Evolutionary conservation across 2,113 vertebrate genomes (phyloP).

Genomic region (Pedionomus torquatus): DNA sequence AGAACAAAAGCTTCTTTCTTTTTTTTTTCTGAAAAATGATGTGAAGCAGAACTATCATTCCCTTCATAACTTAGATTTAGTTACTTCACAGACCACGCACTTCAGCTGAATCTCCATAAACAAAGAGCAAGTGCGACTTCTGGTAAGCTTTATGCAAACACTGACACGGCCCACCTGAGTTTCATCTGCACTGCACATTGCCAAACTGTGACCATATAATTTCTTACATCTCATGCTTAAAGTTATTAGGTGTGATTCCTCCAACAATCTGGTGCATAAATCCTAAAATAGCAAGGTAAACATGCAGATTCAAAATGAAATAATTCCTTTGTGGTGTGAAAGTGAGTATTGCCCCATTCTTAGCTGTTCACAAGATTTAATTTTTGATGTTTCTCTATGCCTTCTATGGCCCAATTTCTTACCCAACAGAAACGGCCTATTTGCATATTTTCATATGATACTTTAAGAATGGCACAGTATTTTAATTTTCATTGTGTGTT

Average conservation of each 20-base stretch:
- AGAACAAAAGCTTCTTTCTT: not conserved
- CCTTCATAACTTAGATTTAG: not conserved
- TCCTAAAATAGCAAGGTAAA: not conserved
- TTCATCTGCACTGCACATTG: not conserved
- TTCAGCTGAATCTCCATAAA: not conserved
- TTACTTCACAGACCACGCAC: not conserved
- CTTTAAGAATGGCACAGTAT: not conserved
- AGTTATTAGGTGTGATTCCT: not conserved
- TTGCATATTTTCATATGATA: not conserved
- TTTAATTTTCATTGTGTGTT: not conserved
- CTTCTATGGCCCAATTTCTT: not conserved
- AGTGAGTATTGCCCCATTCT: not conserved
- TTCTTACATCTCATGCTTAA: not conserved
- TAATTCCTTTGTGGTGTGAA: not conserved
- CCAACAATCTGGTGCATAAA: not conserved
- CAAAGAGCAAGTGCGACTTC: not conserved
- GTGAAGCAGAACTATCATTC: not conserved
- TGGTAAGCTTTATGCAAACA: not conserved
- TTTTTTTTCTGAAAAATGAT: not conserved
- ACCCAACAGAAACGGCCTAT: not conserved
- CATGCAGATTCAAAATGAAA: not conserved
- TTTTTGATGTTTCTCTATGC: not conserved
- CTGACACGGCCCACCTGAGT: not conserved
- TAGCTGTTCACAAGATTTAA: not conserved
- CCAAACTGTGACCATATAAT: not conserved